These are phyloP conservation scores for Sus scrofa DNA, from an alignment of 2,113 vertebrate genomes.

Conservation along the genomic window T2T-Sscrofa CM000822.6:10088501-10089000, in stretches of 20 bases:
- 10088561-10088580: too few species aligned
- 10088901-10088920: not conserved
- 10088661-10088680: too few species aligned
- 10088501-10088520: too few species aligned
- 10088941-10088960: not conserved
- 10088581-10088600: too few species aligned
- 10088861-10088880: not conserved
- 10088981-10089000: conserved; percentile 20
- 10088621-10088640: too few species aligned
- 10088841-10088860: not conserved
- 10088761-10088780: not conserved
- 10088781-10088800: not conserved
- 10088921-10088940: not conserved
- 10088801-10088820: not conserved
- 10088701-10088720: too few species aligned
- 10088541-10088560: too few species aligned
- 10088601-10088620: too few species aligned
- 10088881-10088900: not conserved
- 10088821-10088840: not conserved
- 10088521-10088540: too few species aligned
- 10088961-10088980: not conserved
- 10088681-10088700: too few species aligned
- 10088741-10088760: not conserved
- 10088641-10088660: too few species aligned
- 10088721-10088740: too few species aligned